Evolutionary conservation across 2,797 vertebrate genomes (phyloP), one percentile per base, ranked within the genome.

Genomic region (Euthynnus affinis): DNA sequence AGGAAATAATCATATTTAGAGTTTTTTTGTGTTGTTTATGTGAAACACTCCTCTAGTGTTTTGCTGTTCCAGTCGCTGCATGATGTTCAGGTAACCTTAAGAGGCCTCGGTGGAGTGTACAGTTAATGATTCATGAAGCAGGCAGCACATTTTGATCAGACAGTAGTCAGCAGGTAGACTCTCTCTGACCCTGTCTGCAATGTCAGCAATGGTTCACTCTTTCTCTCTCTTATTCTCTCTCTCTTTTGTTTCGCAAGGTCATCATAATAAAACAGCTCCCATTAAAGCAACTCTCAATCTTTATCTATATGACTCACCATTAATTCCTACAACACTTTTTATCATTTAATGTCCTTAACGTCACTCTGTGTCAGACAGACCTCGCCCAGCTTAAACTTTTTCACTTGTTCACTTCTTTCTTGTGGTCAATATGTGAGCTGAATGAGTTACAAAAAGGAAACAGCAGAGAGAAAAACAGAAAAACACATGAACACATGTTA

Each of bases 61-160:
- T 58, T 74, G 44, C 52, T 52, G 23, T 56, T 51, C 12, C 8
- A 34, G 2, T 82, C 25, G 62, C 17, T 75, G 58, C n/a, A 44
- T 63, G 65, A 63, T 27, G 27, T 75, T 65, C 60, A 80, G 65
- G 82, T 84, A 82, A 81, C 75, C 32, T 81, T 62, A 74, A 62
- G 57, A 81, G 72, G 65, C 71, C 76, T 88, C 61, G 27, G 65
- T 63, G 42, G 74, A 71, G 61, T 62, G 51, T 55, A 68, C 42
- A 55, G 91, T 94, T 91, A 94, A 94, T 94, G 74, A 94, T 95
- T 93, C 51, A 89, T 86, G 80, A 86, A 83, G 64, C 57, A 53
- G 57, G 56, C 67, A 64, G 80, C 7, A 79, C 65, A 83, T 75
- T 81, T 61, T 58, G 76, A 84, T 88, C 78, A 82, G 83, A 78